Conservation (phyloP, 2,888 invertebrate species). For the Limnephilus marmoratus region DNA sequence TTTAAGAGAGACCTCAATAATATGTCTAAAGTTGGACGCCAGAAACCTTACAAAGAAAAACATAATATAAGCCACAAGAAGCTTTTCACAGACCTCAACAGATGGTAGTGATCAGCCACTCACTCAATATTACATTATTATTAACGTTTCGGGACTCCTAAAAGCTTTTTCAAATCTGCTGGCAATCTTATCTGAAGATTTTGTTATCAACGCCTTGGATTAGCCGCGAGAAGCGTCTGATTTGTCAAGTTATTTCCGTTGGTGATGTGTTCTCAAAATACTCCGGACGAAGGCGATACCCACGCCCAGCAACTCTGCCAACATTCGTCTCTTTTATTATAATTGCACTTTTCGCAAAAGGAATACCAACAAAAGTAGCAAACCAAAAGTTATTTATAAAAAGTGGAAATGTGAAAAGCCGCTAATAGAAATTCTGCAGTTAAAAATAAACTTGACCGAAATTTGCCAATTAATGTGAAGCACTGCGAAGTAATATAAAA, state of each 20-base stretch:
- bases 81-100: background rate
- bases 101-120: background rate
- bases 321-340: background rate
- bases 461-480: background rate
- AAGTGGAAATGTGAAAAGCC: background rate
- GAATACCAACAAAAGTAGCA: background rate
- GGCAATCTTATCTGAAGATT: background rate
- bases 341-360: background rate
- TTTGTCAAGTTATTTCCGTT: constrained; percentile 45
- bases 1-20: no score
- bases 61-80: background rate
- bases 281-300: background rate
- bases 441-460: background rate
- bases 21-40: background rate
- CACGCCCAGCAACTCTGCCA: constrained; percentile 31
- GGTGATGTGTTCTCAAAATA: constrained; percentile 43
- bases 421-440: background rate
- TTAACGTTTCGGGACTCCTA: background rate
- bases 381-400: background rate
- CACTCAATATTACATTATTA: background rate
- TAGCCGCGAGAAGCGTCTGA: background rate
- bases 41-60: background rate
- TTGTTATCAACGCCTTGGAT: background rate
- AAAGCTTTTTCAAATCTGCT: background rate
- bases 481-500: no score